Conservation (phyloP, 2,797 vertebrate genomes). For the Trematomus bernacchii region DNA sequence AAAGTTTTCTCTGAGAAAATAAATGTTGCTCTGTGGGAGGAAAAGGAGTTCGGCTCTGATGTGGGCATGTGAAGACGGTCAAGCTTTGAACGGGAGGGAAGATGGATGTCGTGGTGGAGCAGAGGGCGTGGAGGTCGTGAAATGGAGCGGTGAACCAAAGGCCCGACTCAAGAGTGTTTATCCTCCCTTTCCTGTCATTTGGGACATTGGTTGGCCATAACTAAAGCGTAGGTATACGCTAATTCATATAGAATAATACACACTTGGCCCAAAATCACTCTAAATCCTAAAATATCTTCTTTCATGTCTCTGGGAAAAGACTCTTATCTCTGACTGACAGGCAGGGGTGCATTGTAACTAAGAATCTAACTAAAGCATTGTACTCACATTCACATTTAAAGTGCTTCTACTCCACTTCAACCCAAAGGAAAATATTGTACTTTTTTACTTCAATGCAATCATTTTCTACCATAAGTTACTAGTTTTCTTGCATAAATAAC, state of each 20-base stretch:
- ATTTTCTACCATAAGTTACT: too few species aligned
- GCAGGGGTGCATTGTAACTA: not conserved
- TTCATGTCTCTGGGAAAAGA: slow-evolving; percentile 8
- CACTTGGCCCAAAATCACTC: slow-evolving; percentile 27
- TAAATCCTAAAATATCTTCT: slow-evolving; percentile 30
- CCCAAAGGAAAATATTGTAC: too few species aligned
- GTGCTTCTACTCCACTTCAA: too few species aligned
- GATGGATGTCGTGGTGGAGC: slow-evolving; percentile 52
- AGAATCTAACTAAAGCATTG: too few species aligned
- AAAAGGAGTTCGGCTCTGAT: slow-evolving; percentile 36
- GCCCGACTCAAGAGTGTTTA: slow-evolving; percentile 54
- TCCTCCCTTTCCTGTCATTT: slow-evolving; percentile 57
- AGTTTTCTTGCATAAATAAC: too few species aligned
- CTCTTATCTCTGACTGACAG: slow-evolving; percentile 9
- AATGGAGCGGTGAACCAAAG: slow-evolving; percentile 58
- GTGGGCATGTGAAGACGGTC: slow-evolving; percentile 45
- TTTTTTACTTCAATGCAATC: too few species aligned
- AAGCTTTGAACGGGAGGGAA: slow-evolving; percentile 51
- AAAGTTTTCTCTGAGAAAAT: slow-evolving; percentile 37
- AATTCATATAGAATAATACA: slow-evolving; percentile 46
- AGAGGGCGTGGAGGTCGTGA: slow-evolving; percentile 51
- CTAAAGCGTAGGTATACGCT: slow-evolving; percentile 36
- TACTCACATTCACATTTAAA: too few species aligned
- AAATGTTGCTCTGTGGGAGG: slow-evolving; percentile 20
- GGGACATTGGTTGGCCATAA: slow-evolving; percentile 39